A percentile compares a stretch with the other conserved stretches of the same genome.
Conservation (phyloP, 2,888 invertebrate species). For the Brachyopa scutellaris region DNA sequence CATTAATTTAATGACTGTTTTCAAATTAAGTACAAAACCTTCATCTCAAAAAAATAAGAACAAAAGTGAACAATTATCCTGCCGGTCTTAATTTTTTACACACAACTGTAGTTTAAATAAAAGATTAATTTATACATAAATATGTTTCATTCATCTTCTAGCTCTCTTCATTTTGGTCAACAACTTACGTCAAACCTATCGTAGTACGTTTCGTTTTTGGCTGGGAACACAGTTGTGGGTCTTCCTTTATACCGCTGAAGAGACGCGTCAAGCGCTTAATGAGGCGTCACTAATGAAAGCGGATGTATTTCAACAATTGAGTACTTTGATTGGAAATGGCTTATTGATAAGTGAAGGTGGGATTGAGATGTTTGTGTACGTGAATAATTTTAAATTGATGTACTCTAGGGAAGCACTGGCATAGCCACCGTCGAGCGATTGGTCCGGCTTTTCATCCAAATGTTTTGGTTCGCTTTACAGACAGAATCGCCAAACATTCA, state of each 20-base stretch:
- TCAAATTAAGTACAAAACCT: no score
- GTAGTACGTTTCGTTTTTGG: slow-evolving; percentile 78
- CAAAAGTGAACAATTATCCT: no score
- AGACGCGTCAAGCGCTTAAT: slow-evolving; percentile 78
- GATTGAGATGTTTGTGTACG: not conserved
- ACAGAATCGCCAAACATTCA: slow-evolving; percentile 85
- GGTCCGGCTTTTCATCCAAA: slow-evolving; percentile 91
- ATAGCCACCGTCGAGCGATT: slow-evolving; percentile 86
- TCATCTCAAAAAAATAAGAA: no score
- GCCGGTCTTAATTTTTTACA: no score
- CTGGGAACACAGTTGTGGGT: slow-evolving; percentile 80
- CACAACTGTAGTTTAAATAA: no score
- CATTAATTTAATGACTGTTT: no score
- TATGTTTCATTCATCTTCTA: slow-evolving; percentile 39
- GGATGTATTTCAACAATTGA: slow-evolving; percentile 77
- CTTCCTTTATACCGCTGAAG: slow-evolving; percentile 78
- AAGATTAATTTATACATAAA: no score
- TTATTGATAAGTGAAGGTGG: slow-evolving; percentile 79
- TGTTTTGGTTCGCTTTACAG: slow-evolving; percentile 87
- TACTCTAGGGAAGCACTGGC: slow-evolving; percentile 86
- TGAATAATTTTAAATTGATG: not conserved
- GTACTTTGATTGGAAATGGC: slow-evolving; percentile 79
- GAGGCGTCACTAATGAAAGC: slow-evolving; percentile 77
- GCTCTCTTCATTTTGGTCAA: slow-evolving; percentile 77
- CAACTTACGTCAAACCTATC: slow-evolving; percentile 75